A percentile compares a stretch with the other conserved stretches of the same genome.
phyloP scores from a whole-genome alignment of 2,113 vertebrate genomes.

The Chrysemys picta region DNA sequence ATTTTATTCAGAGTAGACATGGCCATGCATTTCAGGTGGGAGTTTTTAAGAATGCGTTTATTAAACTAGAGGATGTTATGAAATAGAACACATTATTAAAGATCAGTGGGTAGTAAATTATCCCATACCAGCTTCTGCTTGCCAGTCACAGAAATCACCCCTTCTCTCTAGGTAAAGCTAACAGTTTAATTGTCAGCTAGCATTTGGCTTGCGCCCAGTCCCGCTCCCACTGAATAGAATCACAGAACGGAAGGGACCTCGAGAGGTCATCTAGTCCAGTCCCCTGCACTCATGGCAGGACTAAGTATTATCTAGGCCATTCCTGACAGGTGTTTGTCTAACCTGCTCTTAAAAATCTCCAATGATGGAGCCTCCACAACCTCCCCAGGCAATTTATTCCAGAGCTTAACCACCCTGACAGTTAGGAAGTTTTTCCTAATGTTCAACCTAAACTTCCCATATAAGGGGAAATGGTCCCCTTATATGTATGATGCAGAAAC shows the following conservation, averaged over 20 bases:
- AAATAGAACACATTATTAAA: not conserved
- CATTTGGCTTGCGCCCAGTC: not conserved
- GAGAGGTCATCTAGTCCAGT: too few relatives aligned
- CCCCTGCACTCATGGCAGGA: too few relatives aligned
- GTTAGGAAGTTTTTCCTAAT: too few relatives aligned
- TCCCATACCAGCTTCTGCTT: not conserved
- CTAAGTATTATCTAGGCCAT: too few relatives aligned
- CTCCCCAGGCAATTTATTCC: too few relatives aligned
- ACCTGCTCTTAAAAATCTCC: too few relatives aligned
- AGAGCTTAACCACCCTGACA: too few relatives aligned
- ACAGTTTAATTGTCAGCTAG: not conserved
- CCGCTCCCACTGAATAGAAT: not conserved
- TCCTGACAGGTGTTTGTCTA: too few relatives aligned
- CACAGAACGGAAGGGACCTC: too few relatives aligned
- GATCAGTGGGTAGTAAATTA: not conserved
- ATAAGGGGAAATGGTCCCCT: not conserved
- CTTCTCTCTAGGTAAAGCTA: not conserved
- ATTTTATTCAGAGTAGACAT: not conserved
- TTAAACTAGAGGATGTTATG: not conserved
- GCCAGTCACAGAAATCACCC: not conserved
- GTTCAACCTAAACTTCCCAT: too few relatives aligned
- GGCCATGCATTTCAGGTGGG: not conserved
- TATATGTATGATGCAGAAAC: not conserved
- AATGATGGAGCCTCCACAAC: too few relatives aligned
- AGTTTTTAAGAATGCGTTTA: accelerated